Evolutionary conservation across 2,797 vertebrate species (phyloP).

Genomic region (Diplodus puntazzo): DNA sequence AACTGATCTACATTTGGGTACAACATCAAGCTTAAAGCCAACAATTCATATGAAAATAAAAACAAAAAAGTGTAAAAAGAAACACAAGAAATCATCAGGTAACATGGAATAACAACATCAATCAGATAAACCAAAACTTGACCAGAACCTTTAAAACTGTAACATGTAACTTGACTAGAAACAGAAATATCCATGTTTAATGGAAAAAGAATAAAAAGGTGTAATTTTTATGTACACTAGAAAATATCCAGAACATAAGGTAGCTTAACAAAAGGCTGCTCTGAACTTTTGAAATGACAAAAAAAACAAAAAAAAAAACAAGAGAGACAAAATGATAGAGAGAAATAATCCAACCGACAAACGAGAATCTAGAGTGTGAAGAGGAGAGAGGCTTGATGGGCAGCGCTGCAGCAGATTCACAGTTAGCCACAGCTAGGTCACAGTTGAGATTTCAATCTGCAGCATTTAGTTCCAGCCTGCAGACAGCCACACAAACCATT

Average conservation of each 20-base stretch:
- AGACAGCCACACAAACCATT: constrained; percentile 82
- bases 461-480: constrained; percentile 84
- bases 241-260: constrained; percentile 65
- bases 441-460: constrained; percentile 88
- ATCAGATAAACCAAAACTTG: constrained; percentile 59
- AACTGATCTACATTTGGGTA: constrained; percentile 72
- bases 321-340: constrained; percentile 58
- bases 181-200: constrained; percentile 66
- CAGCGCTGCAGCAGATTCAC: constrained; percentile 89
- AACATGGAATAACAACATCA: constrained; percentile 74
- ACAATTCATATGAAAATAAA: constrained; percentile 57
- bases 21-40: constrained; percentile 79
- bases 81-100: constrained; percentile 64
- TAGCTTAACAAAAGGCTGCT: constrained; percentile 79
- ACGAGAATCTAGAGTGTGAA: constrained; percentile 64
- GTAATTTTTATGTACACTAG: constrained; percentile 75
- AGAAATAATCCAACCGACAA: constrained; percentile 64
- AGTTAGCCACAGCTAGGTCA: constrained; percentile 88
- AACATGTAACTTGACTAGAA: constrained; percentile 72
- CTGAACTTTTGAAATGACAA: constrained; percentile 66
- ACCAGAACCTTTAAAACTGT: constrained; percentile 64
- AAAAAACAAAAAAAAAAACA: constrained; percentile 37
- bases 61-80: constrained; percentile 52
- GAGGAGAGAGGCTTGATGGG: constrained; percentile 81
- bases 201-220: constrained; percentile 68